These are phyloP conservation scores for Phasianus colchicus DNA, from an alignment of 2,113 vertebrate species.

Conservation along the genomic window DNA sequence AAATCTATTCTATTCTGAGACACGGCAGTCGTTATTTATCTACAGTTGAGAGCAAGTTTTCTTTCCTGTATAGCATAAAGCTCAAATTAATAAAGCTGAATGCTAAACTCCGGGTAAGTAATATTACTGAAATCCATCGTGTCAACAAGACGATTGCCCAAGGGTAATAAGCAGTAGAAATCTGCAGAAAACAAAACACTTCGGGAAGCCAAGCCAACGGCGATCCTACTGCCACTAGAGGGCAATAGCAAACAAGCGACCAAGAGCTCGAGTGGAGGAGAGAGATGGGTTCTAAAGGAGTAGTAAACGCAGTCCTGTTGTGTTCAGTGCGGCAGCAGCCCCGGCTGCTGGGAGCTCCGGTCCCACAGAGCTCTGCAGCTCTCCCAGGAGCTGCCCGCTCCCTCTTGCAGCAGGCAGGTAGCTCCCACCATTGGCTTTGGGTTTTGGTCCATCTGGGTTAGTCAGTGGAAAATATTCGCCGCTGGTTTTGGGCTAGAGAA, in stretches of 20 bases:
- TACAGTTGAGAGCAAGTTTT: not conserved
- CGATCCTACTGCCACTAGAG: not conserved
- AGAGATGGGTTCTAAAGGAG: not conserved
- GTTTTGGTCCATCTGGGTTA: accelerated
- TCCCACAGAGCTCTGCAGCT: not conserved
- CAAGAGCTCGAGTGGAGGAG: too few species aligned
- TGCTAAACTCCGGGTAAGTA: not conserved
- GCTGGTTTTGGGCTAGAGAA: not conserved
- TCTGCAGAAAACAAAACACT: accelerated
- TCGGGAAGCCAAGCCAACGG: not conserved
- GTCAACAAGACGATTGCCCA: not conserved
- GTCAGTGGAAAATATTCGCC: not conserved
- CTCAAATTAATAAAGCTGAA: not conserved
- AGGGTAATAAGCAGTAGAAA: accelerated
- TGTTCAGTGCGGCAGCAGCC: not conserved
- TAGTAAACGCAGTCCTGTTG: accelerated
- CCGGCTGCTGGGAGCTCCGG: not conserved
- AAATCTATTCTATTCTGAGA: not conserved
- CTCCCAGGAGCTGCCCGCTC: not conserved
- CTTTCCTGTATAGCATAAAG: not conserved
- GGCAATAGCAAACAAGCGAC: conserved; percentile 58
- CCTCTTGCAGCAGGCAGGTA: not conserved
- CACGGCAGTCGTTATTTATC: not conserved
- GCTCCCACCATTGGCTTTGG: not conserved
- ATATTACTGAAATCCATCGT: not conserved